phyloP scores from a whole-genome alignment of 2,113 vertebrate genomes.

The Solea solea region DNA sequence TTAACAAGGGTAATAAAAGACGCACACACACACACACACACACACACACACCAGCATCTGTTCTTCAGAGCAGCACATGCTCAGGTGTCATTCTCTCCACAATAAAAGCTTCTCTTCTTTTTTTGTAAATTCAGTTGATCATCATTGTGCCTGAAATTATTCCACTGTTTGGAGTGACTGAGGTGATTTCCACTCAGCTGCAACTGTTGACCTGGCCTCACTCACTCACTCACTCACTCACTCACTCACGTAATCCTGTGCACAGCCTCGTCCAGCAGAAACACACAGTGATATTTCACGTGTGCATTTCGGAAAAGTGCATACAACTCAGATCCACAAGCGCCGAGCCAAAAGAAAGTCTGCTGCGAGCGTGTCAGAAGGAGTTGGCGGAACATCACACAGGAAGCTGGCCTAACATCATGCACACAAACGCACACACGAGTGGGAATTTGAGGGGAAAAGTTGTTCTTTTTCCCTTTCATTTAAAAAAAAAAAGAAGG shows the following conservation, averaged over 20 bases:
- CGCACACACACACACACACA: conserved; percentile 27
- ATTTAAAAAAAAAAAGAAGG: conserved; percentile 18
- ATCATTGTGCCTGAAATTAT: conserved; percentile 2
- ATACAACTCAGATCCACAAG: conserved; percentile 57
- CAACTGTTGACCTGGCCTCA: too few relatives aligned
- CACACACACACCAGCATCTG: conserved; percentile 28
- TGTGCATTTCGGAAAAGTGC: conserved; percentile 39
- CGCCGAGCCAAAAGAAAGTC: conserved; percentile 35
- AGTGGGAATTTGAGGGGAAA: conserved; percentile 47
- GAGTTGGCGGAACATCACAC: conserved; percentile 74
- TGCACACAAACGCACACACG: conserved; percentile 3
- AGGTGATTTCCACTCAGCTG: too few relatives aligned
- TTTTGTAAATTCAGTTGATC: not conserved
- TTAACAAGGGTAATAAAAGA: conserved; percentile 60
- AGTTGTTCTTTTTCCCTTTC: not conserved
- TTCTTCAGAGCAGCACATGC: conserved; percentile 41
- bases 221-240: too few relatives aligned
- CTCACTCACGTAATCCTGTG: too few relatives aligned
- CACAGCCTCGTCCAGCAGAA: too few relatives aligned
- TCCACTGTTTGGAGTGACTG: not conserved
- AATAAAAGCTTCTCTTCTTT: not conserved
- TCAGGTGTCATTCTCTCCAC: conserved; percentile 46
- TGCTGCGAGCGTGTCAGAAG: conserved; percentile 55
- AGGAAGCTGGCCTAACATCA: conserved; percentile 55
- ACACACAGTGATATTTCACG: conserved; percentile 33